Evolutionary conservation across 2,888 invertebrate genomes (phyloP), one percentile per base, ranked within the genome.

Genomic region (Andrena chrysosceles): DNA sequence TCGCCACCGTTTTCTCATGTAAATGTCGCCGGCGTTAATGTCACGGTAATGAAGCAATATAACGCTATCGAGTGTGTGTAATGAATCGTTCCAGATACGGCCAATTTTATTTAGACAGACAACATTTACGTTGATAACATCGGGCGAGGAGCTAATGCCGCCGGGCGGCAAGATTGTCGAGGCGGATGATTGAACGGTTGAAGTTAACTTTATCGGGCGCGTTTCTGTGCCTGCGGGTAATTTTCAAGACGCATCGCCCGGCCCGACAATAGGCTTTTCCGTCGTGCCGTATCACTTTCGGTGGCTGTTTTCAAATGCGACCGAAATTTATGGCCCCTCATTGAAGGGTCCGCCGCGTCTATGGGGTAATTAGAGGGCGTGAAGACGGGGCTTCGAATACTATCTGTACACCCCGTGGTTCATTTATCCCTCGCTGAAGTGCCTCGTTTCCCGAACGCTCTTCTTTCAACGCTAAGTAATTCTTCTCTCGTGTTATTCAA

Each of bases 291-390:
- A 87, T 89, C 91, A 88, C 89, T 89, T 90, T 89, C 89, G 83
- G 77, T 80, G 87, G 71, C 78, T 85, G 87, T 87, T 89, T 87
- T 87, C 90, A 91, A 92, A 92, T 88, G 91, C 89, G 84, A 83
- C 81, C 75, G 78, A 90, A 90, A 93, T 92, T 92, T 92, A 93
- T 87, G 90, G 83, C 83, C 77, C 72, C 89, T 89, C 89, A 91
- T 90, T 87, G 90, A 90, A 90, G 89, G 89, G 89, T 82, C 82
- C 62, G 85, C 84, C 81, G 84, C 84, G 91, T 90, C 92, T 92
- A 90, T 90, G 90, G 91, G 93, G 93, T 93, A 94, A 94, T 94
- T 94, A 94, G 93, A 93, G 93, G 93, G 93, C 91, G 93, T 89
- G 90, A 90, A 87, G 88, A 81, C 85, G 84, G 83, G 84, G 83